Conservation (phyloP, 2,888 invertebrate genomes). For the Laspeyria flexula region DNA sequence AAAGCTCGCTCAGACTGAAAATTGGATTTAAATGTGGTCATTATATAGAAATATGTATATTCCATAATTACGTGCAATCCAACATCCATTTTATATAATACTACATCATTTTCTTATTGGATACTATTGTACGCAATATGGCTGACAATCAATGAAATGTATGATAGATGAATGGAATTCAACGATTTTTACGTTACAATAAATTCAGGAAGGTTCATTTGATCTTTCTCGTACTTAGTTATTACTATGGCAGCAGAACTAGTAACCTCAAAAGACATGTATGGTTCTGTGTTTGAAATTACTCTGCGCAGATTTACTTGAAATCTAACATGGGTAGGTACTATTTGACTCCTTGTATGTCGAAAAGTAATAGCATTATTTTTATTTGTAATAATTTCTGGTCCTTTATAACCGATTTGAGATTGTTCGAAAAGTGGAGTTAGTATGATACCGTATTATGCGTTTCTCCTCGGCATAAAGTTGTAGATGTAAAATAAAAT, state of each 20-base stretch:
- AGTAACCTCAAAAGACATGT: background rate
- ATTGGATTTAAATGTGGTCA: conserved; percentile 46
- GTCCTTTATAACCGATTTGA: too few relatives aligned
- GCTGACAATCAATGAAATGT: conserved; percentile 1
- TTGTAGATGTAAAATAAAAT: background rate
- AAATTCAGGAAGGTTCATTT: conserved; percentile 8
- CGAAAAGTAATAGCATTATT: too few relatives aligned
- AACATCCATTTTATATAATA: conserved; percentile 24
- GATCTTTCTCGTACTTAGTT: conserved; percentile 5
- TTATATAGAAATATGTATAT: conserved; percentile 33
- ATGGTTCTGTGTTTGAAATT: too few relatives aligned
- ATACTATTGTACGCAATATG: background rate
- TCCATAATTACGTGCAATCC: conserved; percentile 37
- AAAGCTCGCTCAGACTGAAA: conserved; percentile 52
- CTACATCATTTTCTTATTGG: conserved; percentile 1
- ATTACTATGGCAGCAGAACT: background rate
- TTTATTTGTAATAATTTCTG: too few relatives aligned
- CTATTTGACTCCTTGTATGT: too few relatives aligned
- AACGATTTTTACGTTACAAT: conserved; percentile 7
- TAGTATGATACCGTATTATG: too few relatives aligned
- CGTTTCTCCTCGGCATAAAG: background rate
- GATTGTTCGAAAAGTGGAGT: too few relatives aligned
- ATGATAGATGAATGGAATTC: conserved; percentile 11
- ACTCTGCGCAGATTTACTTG: too few relatives aligned
- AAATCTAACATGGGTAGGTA: too few relatives aligned